Base-by-base conservation (phyloP, 2,888 invertebrate genomes). In the Eristalis intricaria region DNA sequence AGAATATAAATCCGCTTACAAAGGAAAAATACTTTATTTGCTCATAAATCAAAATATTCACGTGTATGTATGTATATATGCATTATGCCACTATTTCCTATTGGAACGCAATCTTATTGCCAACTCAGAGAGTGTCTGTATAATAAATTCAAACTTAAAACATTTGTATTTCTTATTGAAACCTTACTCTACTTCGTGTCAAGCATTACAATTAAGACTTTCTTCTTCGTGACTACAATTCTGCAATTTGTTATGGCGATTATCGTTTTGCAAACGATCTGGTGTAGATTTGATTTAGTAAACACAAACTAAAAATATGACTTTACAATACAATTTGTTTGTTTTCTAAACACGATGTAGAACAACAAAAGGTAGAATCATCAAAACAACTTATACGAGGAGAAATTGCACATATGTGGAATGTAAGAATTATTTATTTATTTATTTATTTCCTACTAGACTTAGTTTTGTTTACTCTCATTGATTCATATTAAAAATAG, bases 151-250 rank as follows among this genome's bases (percentile, higher is more conserved):
- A 61, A 68, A 68, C 5, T n/a, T 5, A 60, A 71, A 64, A 23
- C 0, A 23, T 60, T 74, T 43, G 29, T 15, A 35, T 71, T 58
- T 73, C 32, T 7, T 74, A 13, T 74, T 75, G 85, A 85, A 85
- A 85, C 85, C 85, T 85, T 81, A 77, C 77, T 81, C 76, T 80
- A 80, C 38, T 43, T 77, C 71, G 76, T 84, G 80, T 81, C 38
- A 71, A 79, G 65, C 71, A 40, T 65, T 71, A 32, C 56, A 78
- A 56, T 70, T n/a, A 43, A 40, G 19, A 75, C 3, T 26, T 29
- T 26, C 22, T 29, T n/a, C 7, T 40, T 32, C 43, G 3, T 26
- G 10, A 56, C 56, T 19, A 56, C 22, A 56, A 56, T 50, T 50
- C 68, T n/a, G 22, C 1, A 5, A 8, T 32, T 32, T 32, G n/a